Base-by-base conservation (phyloP, 2,113 vertebrate species). In the Nibea albiflora region DNA sequence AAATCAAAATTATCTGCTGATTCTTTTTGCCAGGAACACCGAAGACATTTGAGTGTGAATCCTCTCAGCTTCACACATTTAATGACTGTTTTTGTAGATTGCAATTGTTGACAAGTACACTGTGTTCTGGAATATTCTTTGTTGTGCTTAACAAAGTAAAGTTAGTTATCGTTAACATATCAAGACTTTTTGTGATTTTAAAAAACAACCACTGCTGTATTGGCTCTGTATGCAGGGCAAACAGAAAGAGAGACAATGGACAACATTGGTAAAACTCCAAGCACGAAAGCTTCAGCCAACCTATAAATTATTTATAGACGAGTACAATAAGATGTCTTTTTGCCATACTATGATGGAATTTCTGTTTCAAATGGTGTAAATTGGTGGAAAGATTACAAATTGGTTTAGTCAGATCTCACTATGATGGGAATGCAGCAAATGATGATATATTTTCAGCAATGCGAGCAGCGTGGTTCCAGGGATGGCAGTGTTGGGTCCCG, bases 1-100 rank as follows among this genome's bases (percentile, higher is more conserved):
- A 60, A 71, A 64, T 70, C 1, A 3, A 54, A 76, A 65, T 53
- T 53, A 62, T 64, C 52, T 63, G 49, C 62, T 52, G 39, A 12
- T 54, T 53, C 11, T 68, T 73, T 26, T 31, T 31, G 74, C 54
- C 70, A 69, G 61, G 57, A 69, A 62, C 15, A 73, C n/a, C 44
- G 53, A 3, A 39, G 61, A 77, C 57, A 61, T 60, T 84, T 75
- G 22, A 63, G 69, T 85, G 76, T 0, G 53, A 81, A 76, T 83
- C 76, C 50, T 71, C 69, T 83, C 84, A 73, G 28, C 35, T 70
- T 88, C 31, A 69, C 80, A 86, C 73, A 61, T 86, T 78, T 78
- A 68, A 71, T 75, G 17, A 39, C 14, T 47, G 62, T 69, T 69
- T 79, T 62, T 81, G 31, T 24, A 70, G 67, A 54, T 20, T 63